Evolutionary conservation across 2,888 invertebrate species (phyloP).

Genomic region (Tillus elongatus): DNA sequence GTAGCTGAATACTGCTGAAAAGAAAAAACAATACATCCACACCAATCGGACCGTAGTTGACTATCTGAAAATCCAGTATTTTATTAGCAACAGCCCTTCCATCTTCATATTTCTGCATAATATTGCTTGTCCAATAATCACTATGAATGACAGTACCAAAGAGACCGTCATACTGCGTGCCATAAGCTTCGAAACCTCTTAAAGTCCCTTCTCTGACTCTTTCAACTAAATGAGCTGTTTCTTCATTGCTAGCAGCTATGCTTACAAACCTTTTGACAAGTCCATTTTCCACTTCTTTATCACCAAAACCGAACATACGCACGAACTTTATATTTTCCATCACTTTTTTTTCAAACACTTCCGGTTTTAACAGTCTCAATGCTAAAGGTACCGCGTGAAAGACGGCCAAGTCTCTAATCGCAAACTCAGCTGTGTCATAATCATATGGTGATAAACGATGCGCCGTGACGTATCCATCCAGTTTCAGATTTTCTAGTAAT

Average conservation of each 20-base stretch:
- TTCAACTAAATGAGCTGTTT: no score
- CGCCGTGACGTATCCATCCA: conserved; percentile 38
- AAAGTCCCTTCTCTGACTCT: conserved; percentile 14
- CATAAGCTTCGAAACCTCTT: no score
- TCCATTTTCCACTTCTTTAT: no score
- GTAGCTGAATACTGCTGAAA: conserved; percentile 42
- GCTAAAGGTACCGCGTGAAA: conserved; percentile 47
- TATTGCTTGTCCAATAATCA: conserved; percentile 52
- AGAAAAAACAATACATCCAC: conserved; percentile 48
- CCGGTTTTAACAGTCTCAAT: no score
- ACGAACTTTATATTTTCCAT: no score
- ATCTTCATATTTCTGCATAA: conserved; percentile 41
- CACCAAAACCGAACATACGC: no score
- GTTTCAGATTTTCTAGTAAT: conserved; percentile 44
- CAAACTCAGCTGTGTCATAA: conserved; percentile 37
- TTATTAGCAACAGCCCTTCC: conserved; percentile 32
- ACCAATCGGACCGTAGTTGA: conserved; percentile 42
- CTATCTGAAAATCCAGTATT: conserved; percentile 50
- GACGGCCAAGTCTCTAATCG: conserved; percentile 40
- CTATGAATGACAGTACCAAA: conserved; percentile 46
- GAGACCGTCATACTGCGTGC: conserved; percentile 34
- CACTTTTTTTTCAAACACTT: no score
- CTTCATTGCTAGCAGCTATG: no score
- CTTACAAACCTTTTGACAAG: no score
- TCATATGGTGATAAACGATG: conserved; percentile 40